These are phyloP conservation scores for Anarsia innoxiella DNA, from an alignment of 2,888 invertebrate species.

Conservation along the genomic window DNA sequence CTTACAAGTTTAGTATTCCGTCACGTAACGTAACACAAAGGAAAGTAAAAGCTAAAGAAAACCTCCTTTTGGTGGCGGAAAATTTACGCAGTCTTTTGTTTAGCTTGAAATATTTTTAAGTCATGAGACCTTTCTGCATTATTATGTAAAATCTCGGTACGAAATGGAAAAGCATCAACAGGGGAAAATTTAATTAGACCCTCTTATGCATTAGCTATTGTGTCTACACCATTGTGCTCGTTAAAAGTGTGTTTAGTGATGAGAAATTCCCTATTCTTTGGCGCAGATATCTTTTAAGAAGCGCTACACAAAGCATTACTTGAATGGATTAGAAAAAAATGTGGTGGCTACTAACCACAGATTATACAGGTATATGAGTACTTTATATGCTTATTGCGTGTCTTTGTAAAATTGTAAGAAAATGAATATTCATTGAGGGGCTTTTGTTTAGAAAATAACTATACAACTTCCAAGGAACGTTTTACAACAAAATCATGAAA, in stretches of 20 bases:
- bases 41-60: no score
- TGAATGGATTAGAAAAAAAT: no score
- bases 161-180: slow-evolving; percentile 1
- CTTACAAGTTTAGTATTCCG: slow-evolving; percentile 12
- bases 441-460: slow-evolving; percentile 49
- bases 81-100: slow-evolving; percentile 1
- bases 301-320: no score
- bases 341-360: no score
- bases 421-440: slow-evolving; percentile 54
- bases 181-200: slow-evolving; percentile 11
- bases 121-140: neutral
- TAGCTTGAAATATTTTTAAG: slow-evolving; percentile 1
- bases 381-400: no score
- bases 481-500: slow-evolving; percentile 52
- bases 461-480: slow-evolving; percentile 41
- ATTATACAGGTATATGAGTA: no score
- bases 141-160: slow-evolving; percentile 2
- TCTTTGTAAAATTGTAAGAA: no score
- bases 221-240: slow-evolving; percentile 3
- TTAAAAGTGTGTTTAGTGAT: neutral
- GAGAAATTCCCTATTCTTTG: neutral
- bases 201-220: neutral
- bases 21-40: slow-evolving; percentile 17
- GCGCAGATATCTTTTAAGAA: no score
- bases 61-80: slow-evolving; percentile 3